Evolutionary conservation across 2,113 vertebrate genomes (phyloP).

Genomic region (Smithornis capensis): DNA sequence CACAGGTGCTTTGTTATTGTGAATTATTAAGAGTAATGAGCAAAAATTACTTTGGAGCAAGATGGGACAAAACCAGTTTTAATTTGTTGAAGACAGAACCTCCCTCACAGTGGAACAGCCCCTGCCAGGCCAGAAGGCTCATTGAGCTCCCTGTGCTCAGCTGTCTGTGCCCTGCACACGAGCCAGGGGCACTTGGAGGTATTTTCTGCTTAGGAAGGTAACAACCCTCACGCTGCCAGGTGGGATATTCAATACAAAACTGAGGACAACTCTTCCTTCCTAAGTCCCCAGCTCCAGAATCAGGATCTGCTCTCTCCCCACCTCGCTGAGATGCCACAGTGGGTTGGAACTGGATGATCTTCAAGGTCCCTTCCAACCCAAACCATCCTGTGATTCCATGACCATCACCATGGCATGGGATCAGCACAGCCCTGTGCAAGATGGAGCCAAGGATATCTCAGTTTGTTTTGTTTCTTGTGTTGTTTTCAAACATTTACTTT

Average conservation of each 20-base stretch:
- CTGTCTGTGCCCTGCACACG: not conserved
- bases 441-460: not conserved
- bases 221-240: not conserved
- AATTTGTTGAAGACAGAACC: not conserved
- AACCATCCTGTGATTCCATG: not conserved
- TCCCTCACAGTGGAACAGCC: not conserved
- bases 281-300: not conserved
- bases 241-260: not conserved
- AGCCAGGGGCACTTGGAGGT: rapidly evolving
- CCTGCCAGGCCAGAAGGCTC: not conserved
- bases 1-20: not conserved
- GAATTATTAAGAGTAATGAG: not conserved
- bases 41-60: not conserved
- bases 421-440: rapidly evolving
- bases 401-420: not conserved
- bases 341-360: not conserved
- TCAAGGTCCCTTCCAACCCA: not conserved
- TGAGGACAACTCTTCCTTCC: not conserved
- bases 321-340: not conserved
- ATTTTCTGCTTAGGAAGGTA: not conserved
- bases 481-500: not conserved
- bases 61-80: not conserved
- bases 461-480: not conserved
- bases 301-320: not conserved
- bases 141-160: not conserved